These are phyloP conservation scores for Psix sp. DNA, from an alignment of 1,140 invertebrate species.

Conservation along the genomic window DNA sequence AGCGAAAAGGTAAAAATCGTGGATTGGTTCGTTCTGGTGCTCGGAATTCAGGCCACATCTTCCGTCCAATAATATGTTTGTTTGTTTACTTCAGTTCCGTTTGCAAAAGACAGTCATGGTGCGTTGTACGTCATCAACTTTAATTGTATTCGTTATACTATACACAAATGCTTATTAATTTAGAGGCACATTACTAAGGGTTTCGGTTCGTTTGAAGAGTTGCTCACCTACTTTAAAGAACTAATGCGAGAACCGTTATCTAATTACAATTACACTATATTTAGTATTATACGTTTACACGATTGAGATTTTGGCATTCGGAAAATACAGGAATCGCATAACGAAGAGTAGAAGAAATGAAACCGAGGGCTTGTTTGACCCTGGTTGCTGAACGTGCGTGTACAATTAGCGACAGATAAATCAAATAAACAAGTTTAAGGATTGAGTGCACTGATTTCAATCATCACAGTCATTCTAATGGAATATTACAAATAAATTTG, in stretches of 20 bases:
- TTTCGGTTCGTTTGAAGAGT: conserved; percentile 71
- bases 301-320: conserved; percentile 66
- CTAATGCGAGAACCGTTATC: conserved; percentile 63
- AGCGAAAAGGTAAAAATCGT: conserved; percentile 26
- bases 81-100: conserved; percentile 34
- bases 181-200: conserved; percentile 77
- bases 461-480: no score
- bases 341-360: conserved; percentile 47
- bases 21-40: conserved; percentile 29
- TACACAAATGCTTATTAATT: conserved; percentile 75
- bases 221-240: conserved; percentile 70
- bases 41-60: conserved; percentile 66
- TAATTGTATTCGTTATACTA: conserved; percentile 67
- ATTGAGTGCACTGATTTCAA: no score
- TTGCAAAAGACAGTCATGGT: conserved; percentile 46
- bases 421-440: no score
- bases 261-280: neutral
- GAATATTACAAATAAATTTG: no score
- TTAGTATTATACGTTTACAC: conserved; percentile 44
- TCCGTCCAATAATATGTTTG: conserved; percentile 12
- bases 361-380: conserved; percentile 9
- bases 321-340: conserved; percentile 65
- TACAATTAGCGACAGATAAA: no score
- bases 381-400: conserved; percentile 6
- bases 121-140: conserved; percentile 60